Evolutionary conservation across 2,888 invertebrate genomes (phyloP).

Genomic region (Hermaeophaga mercurialis): DNA sequence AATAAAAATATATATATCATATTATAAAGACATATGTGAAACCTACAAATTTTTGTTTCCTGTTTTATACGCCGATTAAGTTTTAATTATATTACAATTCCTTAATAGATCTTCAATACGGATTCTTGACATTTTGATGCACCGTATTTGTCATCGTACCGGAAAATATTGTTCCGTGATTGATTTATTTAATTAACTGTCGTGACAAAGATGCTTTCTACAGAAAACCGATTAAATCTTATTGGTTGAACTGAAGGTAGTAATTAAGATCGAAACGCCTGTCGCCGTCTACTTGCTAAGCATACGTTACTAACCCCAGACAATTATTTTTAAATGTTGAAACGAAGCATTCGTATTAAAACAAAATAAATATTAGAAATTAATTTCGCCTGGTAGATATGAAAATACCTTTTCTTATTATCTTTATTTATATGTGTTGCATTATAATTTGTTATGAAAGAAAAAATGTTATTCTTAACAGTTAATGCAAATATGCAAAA

Average conservation of each 20-base stretch:
- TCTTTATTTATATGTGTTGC: no score
- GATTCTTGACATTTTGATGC: constrained; percentile 11
- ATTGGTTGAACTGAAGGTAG: neutral
- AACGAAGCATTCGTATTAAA: no score
- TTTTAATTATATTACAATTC: constrained; percentile 16
- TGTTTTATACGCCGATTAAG: constrained; percentile 9
- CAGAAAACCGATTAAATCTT: constrained; percentile 1
- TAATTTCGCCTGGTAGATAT: no score
- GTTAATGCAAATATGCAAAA: no score
- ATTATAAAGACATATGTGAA: neutral
- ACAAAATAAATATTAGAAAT: no score
- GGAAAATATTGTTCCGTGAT: constrained; percentile 14
- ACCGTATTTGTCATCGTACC: constrained; percentile 6
- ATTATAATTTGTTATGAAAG: no score
- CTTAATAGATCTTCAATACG: constrained; percentile 5
- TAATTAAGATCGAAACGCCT: constrained; percentile 9
- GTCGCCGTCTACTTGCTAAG: neutral
- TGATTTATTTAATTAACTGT: constrained; percentile 17
- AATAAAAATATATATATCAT: no score
- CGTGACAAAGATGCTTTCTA: constrained; percentile 5
- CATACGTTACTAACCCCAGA: neutral
- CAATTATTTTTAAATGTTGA: no score
- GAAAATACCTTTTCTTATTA: no score
- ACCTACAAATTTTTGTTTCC: neutral
- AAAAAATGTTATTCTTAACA: no score